These are phyloP conservation scores for Cyprinodon diabolis DNA, from an alignment of 2,797 vertebrate genomes.

Conservation along the genomic window DNA sequence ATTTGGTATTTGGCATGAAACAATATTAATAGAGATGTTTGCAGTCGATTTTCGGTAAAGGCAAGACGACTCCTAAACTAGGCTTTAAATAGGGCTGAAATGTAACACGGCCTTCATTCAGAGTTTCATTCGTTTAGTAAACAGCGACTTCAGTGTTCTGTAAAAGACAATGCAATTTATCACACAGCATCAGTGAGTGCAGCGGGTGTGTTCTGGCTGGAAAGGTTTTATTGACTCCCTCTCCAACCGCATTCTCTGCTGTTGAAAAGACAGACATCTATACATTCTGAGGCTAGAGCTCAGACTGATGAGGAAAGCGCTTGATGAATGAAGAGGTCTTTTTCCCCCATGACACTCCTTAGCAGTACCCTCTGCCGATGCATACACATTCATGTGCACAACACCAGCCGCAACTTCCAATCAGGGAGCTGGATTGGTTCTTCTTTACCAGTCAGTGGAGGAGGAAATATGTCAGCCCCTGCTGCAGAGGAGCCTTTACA, in stretches of 20 bases:
- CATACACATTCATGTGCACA: slow-evolving; percentile 8
- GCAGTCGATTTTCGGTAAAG: neutral
- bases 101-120: neutral
- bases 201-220: slow-evolving; percentile 6
- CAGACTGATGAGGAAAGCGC: slow-evolving; percentile 37
- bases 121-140: slow-evolving; percentile 3
- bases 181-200: slow-evolving; percentile 11
- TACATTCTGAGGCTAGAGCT: slow-evolving; percentile 33
- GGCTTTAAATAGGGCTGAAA: slow-evolving; percentile 11
- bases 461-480: slow-evolving; percentile 72
- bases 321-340: slow-evolving; percentile 29
- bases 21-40: neutral
- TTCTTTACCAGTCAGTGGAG: slow-evolving; percentile 70
- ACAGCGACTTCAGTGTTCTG: slow-evolving; percentile 16
- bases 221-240: slow-evolving; percentile 22
- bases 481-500: slow-evolving; percentile 67
- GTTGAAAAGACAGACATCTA: slow-evolving; percentile 36
- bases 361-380: slow-evolving; percentile 15
- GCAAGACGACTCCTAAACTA: neutral
- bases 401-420: slow-evolving; percentile 47
- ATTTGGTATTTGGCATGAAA: slow-evolving; percentile 8
- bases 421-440: slow-evolving; percentile 48
- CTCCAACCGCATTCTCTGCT: neutral
- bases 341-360: slow-evolving; percentile 23
- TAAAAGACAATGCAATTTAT: slow-evolving; percentile 27